Base-by-base conservation (phyloP, 2,113 vertebrate genomes). In the Climacteris rufus region DNA sequence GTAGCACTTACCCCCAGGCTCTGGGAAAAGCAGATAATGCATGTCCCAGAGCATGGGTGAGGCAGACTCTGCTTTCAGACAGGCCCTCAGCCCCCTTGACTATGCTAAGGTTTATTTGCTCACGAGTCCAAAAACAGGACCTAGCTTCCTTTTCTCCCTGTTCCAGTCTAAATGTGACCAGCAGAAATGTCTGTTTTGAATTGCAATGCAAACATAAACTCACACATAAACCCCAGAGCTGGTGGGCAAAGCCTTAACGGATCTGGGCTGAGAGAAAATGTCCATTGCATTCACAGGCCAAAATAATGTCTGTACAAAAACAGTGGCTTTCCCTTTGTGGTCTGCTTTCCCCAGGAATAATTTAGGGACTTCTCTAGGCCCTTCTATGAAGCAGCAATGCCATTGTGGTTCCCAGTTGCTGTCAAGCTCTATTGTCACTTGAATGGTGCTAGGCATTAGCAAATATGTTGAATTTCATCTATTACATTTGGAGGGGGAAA, bases 241-340 rank as follows among this genome's bases (percentile, higher is more conserved):
- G 74, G 23, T 35, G 44, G 28, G 57, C 10, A 85, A 30, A 52
- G 42, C 25, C 33, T 65, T 24, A 31, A 33, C 3, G 18, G 31
- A 60, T 17, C 2, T 31, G 39, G 25, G 15, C 28, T 17, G 50
- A 47, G 15, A 15, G 11, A 45, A 90, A 42, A 11, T 9, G 23
- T 23, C 53, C 18, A 3, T 6, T 35, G 24, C 39, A 15, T 44
- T 52, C 24, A 50, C 18, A 50, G 0, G 0, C 39, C 85, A 33
- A 83, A 61, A 50, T 4, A 50, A 13, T 44, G 28, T 7, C 44
- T 88, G 59, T 27, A 15, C 39, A 64, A 44, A 16, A 28, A 12
- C 33, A 40, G 11, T 19, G 27, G 4, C 8, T 65, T 30, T 52
- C 6, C 12, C 23, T 54, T 49, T 15, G 7, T 60, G 42, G 2